These are phyloP conservation scores for Temnothorax longispinosus DNA, from an alignment of 1,140 invertebrate species.

Conservation along the genomic window DNA sequence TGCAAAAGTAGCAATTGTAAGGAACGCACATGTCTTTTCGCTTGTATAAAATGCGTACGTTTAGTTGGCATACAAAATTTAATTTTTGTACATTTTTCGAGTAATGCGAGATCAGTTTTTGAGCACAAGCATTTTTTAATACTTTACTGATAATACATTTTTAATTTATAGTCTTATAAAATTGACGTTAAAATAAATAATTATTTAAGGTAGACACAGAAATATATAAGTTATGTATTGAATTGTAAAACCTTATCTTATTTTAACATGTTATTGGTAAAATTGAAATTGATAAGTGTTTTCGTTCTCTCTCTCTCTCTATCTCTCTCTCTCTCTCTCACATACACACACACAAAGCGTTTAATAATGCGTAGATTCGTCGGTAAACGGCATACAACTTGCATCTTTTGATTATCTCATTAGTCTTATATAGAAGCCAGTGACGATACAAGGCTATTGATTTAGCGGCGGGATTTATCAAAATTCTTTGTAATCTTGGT, in stretches of 20 bases:
- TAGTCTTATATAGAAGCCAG: constrained; percentile 78
- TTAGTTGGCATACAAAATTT: neutral
- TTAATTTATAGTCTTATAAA: neutral
- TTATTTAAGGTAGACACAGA: neutral
- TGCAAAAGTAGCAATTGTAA: neutral
- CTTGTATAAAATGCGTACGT: neutral
- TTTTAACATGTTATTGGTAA: neutral
- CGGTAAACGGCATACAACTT: constrained; percentile 58
- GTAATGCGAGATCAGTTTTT: neutral
- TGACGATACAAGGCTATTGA: constrained; percentile 84
- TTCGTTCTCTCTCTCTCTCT: neutral
- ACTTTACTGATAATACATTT: neutral
- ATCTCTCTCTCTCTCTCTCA: too few relatives aligned
- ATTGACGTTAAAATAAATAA: neutral
- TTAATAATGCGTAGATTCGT: constrained; percentile 65
- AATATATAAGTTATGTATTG: neutral
- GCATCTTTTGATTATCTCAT: constrained; percentile 70
- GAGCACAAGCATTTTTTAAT: neutral
- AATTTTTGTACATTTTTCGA: neutral
- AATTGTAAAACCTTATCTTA: neutral
- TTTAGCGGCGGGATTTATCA: constrained; percentile 78
- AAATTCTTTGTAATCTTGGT: constrained; percentile 86
- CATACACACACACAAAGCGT: neutral
- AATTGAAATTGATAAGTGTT: constrained; percentile 1
- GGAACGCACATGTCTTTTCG: neutral